Evolutionary conservation across 2,888 invertebrate species (phyloP), one percentile per base, ranked within the genome.

Genomic region (Dioctria linearis): DNA sequence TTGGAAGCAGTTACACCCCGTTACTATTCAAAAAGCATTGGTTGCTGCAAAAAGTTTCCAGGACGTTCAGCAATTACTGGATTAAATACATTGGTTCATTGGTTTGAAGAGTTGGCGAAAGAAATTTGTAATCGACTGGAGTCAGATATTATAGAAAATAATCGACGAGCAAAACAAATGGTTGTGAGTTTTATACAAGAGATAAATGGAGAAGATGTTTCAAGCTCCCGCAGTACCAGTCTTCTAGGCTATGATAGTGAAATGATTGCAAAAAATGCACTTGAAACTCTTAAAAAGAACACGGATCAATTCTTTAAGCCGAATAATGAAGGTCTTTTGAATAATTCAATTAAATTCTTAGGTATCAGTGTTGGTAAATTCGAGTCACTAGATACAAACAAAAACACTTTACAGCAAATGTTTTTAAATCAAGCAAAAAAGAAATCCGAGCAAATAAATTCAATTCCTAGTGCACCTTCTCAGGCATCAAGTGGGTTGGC

Each of bases 11-110:
- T 99, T 0, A 94, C 92, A 81, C 92, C 94, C 0, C 92, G 96
- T 83, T 93, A 96, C 82, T 92, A 97, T 79, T 92, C 97, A 0
- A 98, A 98, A 88, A 98, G 98, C 78, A 96, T 99, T 84, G 98
- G 98, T 0, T 98, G 98, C 86, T 96, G 97, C 87, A 99, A 99
- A 89, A 96, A 96, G 86, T 98, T 99, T 87, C 93, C 93, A 3
- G 98, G 97, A 0, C 93, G 92, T 85, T 92, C 92, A 83, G 94
- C 95, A 8, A 91, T 98, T 4, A 88, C 89, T 0, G 93, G 92
- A 25, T 87, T 92, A 51, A 92, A 93, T 43, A 92, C 92, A 80
- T 90, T 96, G 37, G 90, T 91, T 75, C 94, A 95, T 86, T 98
- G 98, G 98, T 89, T 97, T 0, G 90, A 90, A 66, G 95, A 96